Conservation (phyloP, 35 echinoderm and acorn worm species). For the Stichopus chloronotus region DNA sequence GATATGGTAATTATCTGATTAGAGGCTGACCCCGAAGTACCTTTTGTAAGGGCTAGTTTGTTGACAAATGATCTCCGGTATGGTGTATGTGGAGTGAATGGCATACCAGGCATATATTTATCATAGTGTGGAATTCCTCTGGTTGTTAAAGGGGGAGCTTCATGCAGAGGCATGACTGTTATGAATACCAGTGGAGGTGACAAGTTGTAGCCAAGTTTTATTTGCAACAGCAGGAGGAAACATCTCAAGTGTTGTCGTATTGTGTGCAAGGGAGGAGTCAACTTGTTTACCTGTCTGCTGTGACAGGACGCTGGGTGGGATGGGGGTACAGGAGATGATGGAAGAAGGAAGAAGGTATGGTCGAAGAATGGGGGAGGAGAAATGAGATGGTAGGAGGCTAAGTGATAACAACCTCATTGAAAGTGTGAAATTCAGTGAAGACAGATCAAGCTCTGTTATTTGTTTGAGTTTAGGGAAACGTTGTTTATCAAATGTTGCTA, state of each 20-base stretch:
- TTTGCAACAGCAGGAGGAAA: not conserved
- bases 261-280: not conserved
- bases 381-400: not conserved
- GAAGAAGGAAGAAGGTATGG: not conserved
- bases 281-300: too few species aligned
- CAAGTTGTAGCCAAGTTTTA: not conserved
- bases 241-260: not conserved
- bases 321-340: not conserved
- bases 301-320: not conserved
- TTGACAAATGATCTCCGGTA: not conserved
- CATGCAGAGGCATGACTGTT: not conserved
- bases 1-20: not conserved
- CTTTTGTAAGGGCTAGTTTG: not conserved
- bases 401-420: too few species aligned
- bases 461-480: too few species aligned
- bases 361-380: not conserved
- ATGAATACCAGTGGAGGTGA: not conserved
- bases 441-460: too few species aligned
- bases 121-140: not conserved
- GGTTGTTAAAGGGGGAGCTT: not conserved
- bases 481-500: too few species aligned
- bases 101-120: constrained; percentile 4
- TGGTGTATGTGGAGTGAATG: not conserved
- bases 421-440: too few species aligned
- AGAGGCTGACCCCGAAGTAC: not conserved